Percentiles rank a stretch among this genome's conserved stretches.
These are phyloP conservation scores for Atlantisia rogersi DNA, from an alignment of 2,113 vertebrate species.

Conservation along the genomic window DNA sequence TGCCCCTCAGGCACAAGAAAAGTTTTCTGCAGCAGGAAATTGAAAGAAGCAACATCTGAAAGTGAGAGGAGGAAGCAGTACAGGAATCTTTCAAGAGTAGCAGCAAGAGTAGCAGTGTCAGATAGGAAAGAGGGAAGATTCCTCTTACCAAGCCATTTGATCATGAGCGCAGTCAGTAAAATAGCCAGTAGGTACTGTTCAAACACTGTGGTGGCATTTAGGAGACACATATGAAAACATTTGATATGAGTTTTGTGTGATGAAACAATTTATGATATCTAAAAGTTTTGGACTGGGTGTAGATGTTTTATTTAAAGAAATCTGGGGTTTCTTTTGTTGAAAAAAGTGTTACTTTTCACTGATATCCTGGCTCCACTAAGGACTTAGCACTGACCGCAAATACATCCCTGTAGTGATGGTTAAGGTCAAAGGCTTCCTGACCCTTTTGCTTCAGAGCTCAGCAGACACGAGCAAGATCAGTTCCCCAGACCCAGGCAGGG, in stretches of 20 bases:
- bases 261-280: background rate
- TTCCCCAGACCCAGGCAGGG: background rate
- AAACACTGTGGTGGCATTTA: background rate
- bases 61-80: background rate
- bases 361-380: background rate
- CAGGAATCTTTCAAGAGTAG: background rate
- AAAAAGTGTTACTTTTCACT: background rate
- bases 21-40: background rate
- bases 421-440: background rate
- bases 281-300: background rate
- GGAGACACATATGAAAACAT: background rate
- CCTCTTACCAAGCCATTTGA: background rate
- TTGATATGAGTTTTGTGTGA: background rate
- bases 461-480: background rate
- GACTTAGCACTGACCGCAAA: background rate
- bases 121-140: background rate
- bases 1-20: background rate
- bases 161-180: background rate
- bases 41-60: background rate
- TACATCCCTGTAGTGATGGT: background rate
- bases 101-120: background rate
- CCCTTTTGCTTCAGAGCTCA: background rate
- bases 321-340: background rate
- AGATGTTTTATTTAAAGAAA: background rate
- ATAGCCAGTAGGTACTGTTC: background rate